phyloP scores from a whole-genome alignment of 2,888 invertebrate genomes.

The Bursaphelenchus okinawaensis region DNA sequence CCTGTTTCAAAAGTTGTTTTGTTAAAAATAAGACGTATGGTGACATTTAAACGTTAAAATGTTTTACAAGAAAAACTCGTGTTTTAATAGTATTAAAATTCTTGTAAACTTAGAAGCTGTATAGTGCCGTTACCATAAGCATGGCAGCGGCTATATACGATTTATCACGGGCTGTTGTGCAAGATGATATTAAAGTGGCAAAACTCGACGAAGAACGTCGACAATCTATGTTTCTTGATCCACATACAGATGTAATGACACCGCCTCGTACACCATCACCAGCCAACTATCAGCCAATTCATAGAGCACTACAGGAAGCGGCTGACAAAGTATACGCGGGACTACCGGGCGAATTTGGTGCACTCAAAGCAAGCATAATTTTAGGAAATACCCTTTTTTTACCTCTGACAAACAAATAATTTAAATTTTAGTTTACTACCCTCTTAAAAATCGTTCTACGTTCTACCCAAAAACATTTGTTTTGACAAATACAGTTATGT shows the following conservation, averaged over 20 bases:
- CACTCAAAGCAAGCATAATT: neutral
- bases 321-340: neutral
- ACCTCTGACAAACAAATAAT: neutral
- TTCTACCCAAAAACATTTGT: neutral
- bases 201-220: conserved; percentile 1
- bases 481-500: neutral
- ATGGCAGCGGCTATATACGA: conserved; percentile 41
- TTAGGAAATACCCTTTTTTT: no score
- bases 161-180: conserved; percentile 51
- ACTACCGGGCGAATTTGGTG: neutral
- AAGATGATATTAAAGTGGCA: conserved; percentile 29
- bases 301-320: neutral
- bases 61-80: neutral
- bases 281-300: neutral
- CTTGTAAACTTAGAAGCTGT: no score
- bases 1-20: no score
- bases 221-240: neutral
- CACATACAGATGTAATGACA: neutral
- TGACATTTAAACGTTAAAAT: neutral
- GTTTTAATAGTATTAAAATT: neutral
- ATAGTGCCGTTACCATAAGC: no score
- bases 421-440: neutral
- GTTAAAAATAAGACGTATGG: no score
- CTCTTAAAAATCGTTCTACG: neutral
- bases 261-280: neutral